Evolutionary conservation across 2,113 vertebrate genomes (phyloP).

Genomic region (Cynopterus brachyotis): DNA sequence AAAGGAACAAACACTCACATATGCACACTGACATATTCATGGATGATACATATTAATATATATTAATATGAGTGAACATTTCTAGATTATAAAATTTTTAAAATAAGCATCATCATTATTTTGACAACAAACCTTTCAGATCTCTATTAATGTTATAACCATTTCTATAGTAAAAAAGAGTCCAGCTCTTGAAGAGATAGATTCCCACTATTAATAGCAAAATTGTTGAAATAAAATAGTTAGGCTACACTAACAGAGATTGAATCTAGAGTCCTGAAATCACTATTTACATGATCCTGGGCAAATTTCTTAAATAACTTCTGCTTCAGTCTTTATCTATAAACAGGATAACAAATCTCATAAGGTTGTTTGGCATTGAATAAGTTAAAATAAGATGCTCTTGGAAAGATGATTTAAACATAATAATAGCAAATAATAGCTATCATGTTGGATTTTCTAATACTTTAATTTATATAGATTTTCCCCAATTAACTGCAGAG

Average conservation of each 20-base stretch:
- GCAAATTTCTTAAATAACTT: not conserved
- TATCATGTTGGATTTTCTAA: not conserved
- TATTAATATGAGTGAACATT: not conserved
- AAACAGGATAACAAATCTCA: not conserved
- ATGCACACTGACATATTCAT: not conserved
- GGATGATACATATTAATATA: not conserved
- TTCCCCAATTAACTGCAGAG: not conserved
- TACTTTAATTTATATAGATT: not conserved
- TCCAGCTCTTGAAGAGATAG: not conserved
- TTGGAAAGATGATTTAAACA: not conserved
- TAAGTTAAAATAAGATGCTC: not conserved
- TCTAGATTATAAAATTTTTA: not conserved
- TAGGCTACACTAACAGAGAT: not conserved
- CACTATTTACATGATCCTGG: not conserved
- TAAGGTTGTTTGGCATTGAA: not conserved
- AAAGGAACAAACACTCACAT: not conserved
- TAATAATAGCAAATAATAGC: not conserved
- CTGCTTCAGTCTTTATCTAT: not conserved
- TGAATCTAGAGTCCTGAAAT: not conserved
- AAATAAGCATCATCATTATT: not conserved
- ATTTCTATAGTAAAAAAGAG: not conserved
- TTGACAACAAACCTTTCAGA: not conserved
- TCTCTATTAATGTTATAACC: not conserved
- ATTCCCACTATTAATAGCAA: not conserved
- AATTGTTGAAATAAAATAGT: not conserved